Percentiles rank a stretch among this genome's conserved stretches.
Conservation (phyloP, 2,113 vertebrate species). For the Neotragus moschatus region DNA sequence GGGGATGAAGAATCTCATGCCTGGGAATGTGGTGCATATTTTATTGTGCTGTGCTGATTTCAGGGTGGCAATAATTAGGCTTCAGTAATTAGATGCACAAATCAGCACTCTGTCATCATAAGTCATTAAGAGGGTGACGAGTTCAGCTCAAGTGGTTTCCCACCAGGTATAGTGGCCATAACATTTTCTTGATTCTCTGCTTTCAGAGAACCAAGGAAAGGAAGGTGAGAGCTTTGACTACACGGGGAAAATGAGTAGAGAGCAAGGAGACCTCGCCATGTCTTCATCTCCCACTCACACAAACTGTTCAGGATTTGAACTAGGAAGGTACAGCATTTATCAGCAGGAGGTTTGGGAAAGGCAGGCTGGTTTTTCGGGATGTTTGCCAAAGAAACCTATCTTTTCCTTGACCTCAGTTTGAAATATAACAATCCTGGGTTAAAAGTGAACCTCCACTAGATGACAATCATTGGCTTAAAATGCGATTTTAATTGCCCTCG, state of each 20-base stretch:
- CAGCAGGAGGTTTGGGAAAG: background rate
- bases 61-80: slow-evolving; percentile 50
- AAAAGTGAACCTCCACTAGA: background rate
- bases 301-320: background rate
- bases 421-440: background rate
- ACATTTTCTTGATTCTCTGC: background rate
- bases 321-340: background rate
- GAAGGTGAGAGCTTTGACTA: background rate
- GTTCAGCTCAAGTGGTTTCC: slow-evolving; percentile 21
- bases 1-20: background rate
- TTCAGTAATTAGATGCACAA: background rate
- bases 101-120: background rate
- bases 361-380: background rate
- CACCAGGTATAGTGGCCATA: background rate
- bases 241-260: background rate
- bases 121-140: background rate
- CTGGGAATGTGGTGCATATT: background rate
- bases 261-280: background rate
- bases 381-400: background rate
- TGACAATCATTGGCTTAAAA: background rate
- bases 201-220: slow-evolving; percentile 19
- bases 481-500: background rate
- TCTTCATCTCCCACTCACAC: background rate
- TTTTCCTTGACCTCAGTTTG: background rate
- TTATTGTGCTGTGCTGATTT: slow-evolving; percentile 59